These are phyloP conservation scores for Doryteuthis pealeii DNA, from an alignment of 1,140 invertebrate genomes.

Conservation along the genomic window DNA sequence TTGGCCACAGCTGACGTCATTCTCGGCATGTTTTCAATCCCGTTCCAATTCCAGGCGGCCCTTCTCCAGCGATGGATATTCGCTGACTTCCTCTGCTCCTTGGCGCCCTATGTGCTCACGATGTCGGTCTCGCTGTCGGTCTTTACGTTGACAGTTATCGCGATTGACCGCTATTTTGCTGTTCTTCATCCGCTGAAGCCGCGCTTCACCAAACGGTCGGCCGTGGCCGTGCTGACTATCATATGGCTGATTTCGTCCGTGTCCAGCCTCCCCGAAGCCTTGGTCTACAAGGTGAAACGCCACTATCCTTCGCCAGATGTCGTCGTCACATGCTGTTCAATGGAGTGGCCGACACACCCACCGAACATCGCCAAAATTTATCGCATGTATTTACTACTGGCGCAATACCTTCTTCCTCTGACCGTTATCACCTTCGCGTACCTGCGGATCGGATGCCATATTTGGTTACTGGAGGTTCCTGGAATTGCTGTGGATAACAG, in stretches of 20 bases:
- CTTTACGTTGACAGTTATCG: slow-evolving; percentile 79
- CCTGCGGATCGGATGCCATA: slow-evolving; percentile 70
- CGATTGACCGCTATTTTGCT: slow-evolving; percentile 74
- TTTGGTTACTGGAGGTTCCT: slow-evolving; percentile 76
- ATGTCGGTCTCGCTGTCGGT: slow-evolving; percentile 77
- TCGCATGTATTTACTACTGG: slow-evolving; percentile 59
- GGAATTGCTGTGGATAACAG: slow-evolving; percentile 74
- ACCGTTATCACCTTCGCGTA: slow-evolving; percentile 78
- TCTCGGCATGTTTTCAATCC: slow-evolving; percentile 51
- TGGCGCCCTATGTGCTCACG: slow-evolving; percentile 78
- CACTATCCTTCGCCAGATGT: slow-evolving; percentile 16
- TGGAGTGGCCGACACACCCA: slow-evolving; percentile 26
- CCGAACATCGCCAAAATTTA: slow-evolving; percentile 35
- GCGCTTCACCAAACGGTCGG: slow-evolving; percentile 39
- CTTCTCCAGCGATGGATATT: slow-evolving; percentile 78
- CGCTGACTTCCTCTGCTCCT: slow-evolving; percentile 80
- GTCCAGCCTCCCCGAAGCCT: slow-evolving; percentile 43
- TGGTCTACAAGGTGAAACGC: slow-evolving; percentile 43
- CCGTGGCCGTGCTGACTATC: slow-evolving; percentile 41
- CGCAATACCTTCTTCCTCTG: slow-evolving; percentile 77
- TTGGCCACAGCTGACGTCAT: slow-evolving; percentile 52
- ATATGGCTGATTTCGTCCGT: slow-evolving; percentile 51
- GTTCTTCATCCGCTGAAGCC: slow-evolving; percentile 74
- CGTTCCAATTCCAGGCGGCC: slow-evolving; percentile 83
- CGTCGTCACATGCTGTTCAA: slow-evolving; percentile 25